phyloP scores from a whole-genome alignment of 2,888 invertebrate genomes.

The Acronicta aceris region DNA sequence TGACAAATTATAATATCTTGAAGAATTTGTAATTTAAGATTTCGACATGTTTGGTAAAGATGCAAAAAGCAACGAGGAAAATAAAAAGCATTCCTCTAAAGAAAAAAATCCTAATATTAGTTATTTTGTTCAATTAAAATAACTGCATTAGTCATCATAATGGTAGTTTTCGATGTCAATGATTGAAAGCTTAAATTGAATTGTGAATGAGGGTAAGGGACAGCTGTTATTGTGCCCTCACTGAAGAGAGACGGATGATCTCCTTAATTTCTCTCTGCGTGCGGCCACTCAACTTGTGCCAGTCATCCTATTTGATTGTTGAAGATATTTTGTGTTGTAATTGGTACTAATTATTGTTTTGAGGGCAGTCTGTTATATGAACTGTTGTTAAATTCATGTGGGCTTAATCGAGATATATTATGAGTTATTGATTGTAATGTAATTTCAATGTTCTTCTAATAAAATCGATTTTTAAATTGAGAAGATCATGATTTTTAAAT shows the following conservation, averaged over 20 bases:
- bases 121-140: constrained; percentile 56
- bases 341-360: constrained; percentile 87
- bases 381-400: constrained; percentile 64
- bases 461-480: constrained; percentile 27
- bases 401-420: constrained; percentile 30
- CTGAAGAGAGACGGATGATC: constrained; percentile 67
- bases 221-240: constrained; percentile 57
- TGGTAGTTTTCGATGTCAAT: constrained; percentile 67
- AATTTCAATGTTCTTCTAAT: constrained; percentile 4
- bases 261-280: constrained; percentile 81
- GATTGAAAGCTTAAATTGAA: constrained; percentile 63
- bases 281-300: constrained; percentile 83
- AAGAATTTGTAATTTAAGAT: constrained; percentile 50
- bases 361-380: constrained; percentile 71
- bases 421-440: constrained; percentile 38
- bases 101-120: constrained; percentile 29
- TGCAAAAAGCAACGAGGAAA: constrained; percentile 26
- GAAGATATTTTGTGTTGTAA: constrained; percentile 82
- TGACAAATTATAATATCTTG: constrained; percentile 40
- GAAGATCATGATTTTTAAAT: constrained; percentile 4
- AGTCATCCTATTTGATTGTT: constrained; percentile 88
- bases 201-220: constrained; percentile 58
- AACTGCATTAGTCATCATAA: constrained; percentile 60
- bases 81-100: constrained; percentile 14
- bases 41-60: constrained; percentile 34